Percentiles rank a stretch among this genome's conserved stretches.
Conservation (phyloP, 2,797 vertebrate species). For the Protosalanx chinensis region DNA sequence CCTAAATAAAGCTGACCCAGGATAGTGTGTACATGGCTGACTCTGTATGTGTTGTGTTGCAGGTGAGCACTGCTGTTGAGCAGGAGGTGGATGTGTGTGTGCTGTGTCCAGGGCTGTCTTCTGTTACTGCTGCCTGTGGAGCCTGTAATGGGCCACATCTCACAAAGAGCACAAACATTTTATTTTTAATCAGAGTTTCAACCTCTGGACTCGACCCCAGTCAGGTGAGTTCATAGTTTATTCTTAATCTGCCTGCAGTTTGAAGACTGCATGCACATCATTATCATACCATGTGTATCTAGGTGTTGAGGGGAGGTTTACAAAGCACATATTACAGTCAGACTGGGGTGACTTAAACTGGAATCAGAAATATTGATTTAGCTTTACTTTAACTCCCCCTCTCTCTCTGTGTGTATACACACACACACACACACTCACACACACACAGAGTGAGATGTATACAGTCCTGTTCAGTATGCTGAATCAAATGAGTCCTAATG, state of each 20-base stretch:
- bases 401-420: too few relatives aligned
- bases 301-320: too few relatives aligned
- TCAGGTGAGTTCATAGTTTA: slow-evolving; percentile 52
- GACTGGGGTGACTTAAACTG: too few relatives aligned
- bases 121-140: slow-evolving; percentile 71
- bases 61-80: slow-evolving; percentile 44
- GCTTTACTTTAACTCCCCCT: neutral
- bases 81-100: slow-evolving; percentile 44
- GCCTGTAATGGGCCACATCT: slow-evolving; percentile 95
- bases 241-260: neutral
- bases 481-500: neutral
- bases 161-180: slow-evolving; percentile 78
- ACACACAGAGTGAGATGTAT: too few relatives aligned
- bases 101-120: slow-evolving; percentile 56
- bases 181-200: slow-evolving; percentile 75
- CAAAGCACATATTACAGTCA: too few relatives aligned
- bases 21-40: neutral
- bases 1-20: neutral
- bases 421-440: too few relatives aligned
- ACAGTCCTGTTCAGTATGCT: neutral
- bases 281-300: neutral
- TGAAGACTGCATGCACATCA: neutral
- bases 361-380: too few relatives aligned
- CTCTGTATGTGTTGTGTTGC: slow-evolving; percentile 30
- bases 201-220: slow-evolving; percentile 64